phyloP scores from a whole-genome alignment of 2,113 vertebrate species.

The Corythornis cristatus region DNA sequence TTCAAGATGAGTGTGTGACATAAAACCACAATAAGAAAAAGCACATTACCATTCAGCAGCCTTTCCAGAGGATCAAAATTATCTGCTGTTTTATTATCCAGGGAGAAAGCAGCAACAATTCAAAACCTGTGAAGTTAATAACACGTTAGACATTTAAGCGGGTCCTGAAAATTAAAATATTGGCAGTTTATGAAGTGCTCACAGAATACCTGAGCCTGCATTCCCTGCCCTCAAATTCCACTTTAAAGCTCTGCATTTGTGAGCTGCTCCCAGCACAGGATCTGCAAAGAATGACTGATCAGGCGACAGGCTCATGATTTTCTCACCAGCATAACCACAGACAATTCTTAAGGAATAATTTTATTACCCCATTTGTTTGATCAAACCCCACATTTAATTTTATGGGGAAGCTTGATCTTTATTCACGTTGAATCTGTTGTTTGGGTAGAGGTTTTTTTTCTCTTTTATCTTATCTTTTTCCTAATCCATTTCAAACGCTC shows the following conservation, averaged over 20 bases:
- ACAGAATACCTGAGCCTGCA: conserved; percentile 20
- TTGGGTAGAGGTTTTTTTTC: neutral
- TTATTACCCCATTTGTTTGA: neutral
- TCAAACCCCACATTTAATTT: neutral
- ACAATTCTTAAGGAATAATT: neutral
- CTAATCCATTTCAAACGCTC: neutral
- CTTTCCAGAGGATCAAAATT: conserved; percentile 45
- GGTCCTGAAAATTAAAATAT: conserved; percentile 54
- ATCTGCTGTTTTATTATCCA: conserved; percentile 32
- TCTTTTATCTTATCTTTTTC: neutral
- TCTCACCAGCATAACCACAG: neutral
- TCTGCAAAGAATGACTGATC: conserved; percentile 31
- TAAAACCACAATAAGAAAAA: conserved; percentile 41
- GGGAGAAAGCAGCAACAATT: conserved; percentile 50
- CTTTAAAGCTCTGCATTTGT: neutral
- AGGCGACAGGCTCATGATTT: neutral
- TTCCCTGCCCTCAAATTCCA: conserved; percentile 4
- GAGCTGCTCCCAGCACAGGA: neutral
- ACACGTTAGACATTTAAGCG: conserved; percentile 14
- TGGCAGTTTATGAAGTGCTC: conserved; percentile 33
- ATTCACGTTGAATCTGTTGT: neutral
- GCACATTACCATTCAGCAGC: conserved; percentile 21
- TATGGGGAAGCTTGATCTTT: neutral
- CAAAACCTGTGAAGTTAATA: conserved; percentile 55
- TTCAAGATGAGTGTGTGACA: conserved; percentile 30